Base-by-base conservation (phyloP, 2,113 vertebrate genomes). In the Silurus meridionalis region DNA sequence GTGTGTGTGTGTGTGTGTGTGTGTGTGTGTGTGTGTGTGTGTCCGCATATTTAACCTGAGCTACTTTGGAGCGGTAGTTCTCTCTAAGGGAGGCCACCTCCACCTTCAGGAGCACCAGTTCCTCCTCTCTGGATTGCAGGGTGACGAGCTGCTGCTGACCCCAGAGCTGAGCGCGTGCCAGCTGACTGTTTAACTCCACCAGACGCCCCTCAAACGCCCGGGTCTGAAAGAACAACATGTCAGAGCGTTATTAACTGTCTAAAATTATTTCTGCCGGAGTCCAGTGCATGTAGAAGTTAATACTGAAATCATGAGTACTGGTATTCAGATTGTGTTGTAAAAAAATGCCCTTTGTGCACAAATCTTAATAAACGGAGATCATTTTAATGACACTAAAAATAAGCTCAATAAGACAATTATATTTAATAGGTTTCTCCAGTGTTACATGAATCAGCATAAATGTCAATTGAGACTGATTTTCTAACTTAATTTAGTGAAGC, bases 21-120 rank as follows among this genome's bases (percentile, higher is more conserved):
- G 2, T 50, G 72, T 37, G 37, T 61, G 4, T 66, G 48, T 74
- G 3, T 50, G 61, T 37, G 48, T 28, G 52, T 80, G 86, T 53
- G 52, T 53, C 1, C 37, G 74, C n/a, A n/a, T 61, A 2, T 66
- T 17, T 48, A 19, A 95, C 94, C 93, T 95, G 93, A 84, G 90
- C 83, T 19, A 84, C 86, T 1, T 94, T 92, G 3, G 89, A 90
- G 50, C 90, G 91, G 87, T 93, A 92, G 83, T 91, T 94, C 67
- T 95, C 92, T 71, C 91, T 94, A 63, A 96, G 86, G 46, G 94
- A 87, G 5, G 90, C 69, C 89, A 96, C 89, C 83, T 95, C 95
- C 83, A 93, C 92, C 88, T 95, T 95, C 88, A 94, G 91, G 2
- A 92, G 90, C 83, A 92, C 89, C 84, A 95, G 87, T 84, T 96